These are phyloP conservation scores for Mareca strepera DNA, from an alignment of 2,797 vertebrate species.

Conservation along the genomic window DNA sequence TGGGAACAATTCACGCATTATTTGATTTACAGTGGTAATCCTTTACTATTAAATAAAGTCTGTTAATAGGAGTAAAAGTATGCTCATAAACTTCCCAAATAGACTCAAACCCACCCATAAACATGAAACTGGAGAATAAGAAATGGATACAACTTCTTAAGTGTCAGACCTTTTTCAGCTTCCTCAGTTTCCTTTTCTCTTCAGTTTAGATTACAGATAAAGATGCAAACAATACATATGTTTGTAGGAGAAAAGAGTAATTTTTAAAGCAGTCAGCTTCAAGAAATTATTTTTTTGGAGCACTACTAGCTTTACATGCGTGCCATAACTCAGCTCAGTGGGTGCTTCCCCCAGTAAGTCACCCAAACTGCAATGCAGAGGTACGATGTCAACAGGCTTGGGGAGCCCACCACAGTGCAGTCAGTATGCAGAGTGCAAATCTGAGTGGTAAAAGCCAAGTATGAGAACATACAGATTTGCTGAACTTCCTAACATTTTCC, in stretches of 20 bases:
- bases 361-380: rapidly evolving
- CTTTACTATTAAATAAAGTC: constrained; percentile 9
- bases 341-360: neutral
- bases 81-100: neutral
- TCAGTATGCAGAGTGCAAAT: neutral
- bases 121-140: neutral
- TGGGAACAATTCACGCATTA: neutral
- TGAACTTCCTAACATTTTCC: neutral
- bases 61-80: constrained; percentile 18
- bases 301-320: neutral
- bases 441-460: neutral
- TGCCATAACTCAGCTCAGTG: rapidly evolving
- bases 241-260: neutral
- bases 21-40: neutral
- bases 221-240: neutral
- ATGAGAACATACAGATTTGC: neutral
- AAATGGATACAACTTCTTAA: neutral
- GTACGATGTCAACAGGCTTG: rapidly evolving
- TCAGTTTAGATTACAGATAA: neutral
- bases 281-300: neutral
- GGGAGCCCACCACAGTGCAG: neutral
- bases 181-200: neutral
- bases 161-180: neutral
- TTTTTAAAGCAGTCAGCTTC: neutral
- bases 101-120: neutral